Conservation (phyloP, 2,113 vertebrate species). For the Athene cunicularia region DNA sequence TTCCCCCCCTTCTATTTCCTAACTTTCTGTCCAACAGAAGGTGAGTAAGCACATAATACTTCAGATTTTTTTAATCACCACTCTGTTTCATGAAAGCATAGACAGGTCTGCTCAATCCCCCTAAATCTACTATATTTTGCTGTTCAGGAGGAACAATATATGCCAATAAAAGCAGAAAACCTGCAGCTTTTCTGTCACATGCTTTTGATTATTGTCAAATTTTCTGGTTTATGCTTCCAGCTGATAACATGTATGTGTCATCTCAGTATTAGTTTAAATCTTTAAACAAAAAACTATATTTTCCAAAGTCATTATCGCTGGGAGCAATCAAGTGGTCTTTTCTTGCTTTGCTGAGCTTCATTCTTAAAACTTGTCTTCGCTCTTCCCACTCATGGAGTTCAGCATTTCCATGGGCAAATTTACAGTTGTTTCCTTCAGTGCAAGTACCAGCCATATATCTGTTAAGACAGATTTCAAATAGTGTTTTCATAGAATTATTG, state of each 20-base stretch:
- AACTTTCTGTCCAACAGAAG: constrained; percentile 75
- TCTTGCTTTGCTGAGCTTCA: constrained; percentile 95
- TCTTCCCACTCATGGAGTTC: constrained; percentile 96
- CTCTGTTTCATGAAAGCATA: constrained; percentile 64
- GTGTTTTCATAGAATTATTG: not conserved
- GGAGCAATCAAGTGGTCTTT: constrained; percentile 98
- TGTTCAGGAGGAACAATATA: constrained; percentile 75
- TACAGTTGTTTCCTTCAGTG: constrained; percentile 88
- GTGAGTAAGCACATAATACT: constrained; percentile 65
- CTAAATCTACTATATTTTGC: constrained; percentile 78
- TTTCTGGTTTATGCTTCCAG: constrained; percentile 79
- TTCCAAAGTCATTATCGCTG: constrained; percentile 99
- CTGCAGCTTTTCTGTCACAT: constrained; percentile 77
- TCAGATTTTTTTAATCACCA: constrained; percentile 64
- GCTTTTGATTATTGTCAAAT: constrained; percentile 75
- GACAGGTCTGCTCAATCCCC: constrained; percentile 73
- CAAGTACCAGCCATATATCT: constrained; percentile 90
- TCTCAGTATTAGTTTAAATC: constrained; percentile 90
- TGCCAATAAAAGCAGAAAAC: constrained; percentile 79
- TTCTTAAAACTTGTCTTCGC: constrained; percentile 90
- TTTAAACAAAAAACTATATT: constrained; percentile 99
- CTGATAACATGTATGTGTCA: constrained; percentile 68
- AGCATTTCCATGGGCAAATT: constrained; percentile 90
- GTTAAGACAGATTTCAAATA: constrained; percentile 16
- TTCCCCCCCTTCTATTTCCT: constrained; percentile 47